phyloP scores from a whole-genome alignment of 2,113 vertebrate genomes.

The Gymnocephalus cernua region DNA sequence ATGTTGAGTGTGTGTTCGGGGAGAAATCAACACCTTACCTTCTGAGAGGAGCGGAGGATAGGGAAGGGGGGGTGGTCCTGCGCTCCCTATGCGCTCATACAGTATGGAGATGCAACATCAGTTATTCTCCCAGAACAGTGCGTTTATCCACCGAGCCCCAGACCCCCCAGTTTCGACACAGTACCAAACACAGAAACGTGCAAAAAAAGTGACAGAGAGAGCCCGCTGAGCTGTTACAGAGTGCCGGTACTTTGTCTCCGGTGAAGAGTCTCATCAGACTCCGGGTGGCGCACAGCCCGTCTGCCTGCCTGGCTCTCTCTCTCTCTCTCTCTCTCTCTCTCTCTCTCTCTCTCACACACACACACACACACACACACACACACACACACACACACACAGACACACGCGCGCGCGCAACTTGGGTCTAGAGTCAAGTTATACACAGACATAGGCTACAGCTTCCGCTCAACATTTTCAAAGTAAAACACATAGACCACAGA shows the following conservation, averaged over 20 bases:
- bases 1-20: neutral
- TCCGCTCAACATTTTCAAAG: slow-evolving; percentile 32
- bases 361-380: too few species aligned
- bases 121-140: slow-evolving; percentile 12
- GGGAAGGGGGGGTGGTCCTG: slow-evolving; percentile 35
- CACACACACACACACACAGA: too few species aligned
- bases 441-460: neutral
- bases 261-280: slow-evolving; percentile 29
- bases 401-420: slow-evolving; percentile 22
- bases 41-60: neutral
- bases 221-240: neutral
- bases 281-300: slow-evolving; percentile 17
- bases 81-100: slow-evolving; percentile 58
- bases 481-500: slow-evolving; percentile 15
- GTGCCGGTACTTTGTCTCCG: slow-evolving; percentile 10
- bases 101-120: slow-evolving; percentile 60
- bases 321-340: too few species aligned
- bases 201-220: neutral
- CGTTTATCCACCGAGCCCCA: neutral
- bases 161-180: neutral
- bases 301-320: slow-evolving; percentile 13
- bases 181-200: neutral
- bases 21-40: slow-evolving; percentile 67
- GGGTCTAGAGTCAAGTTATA: slow-evolving; percentile 29
- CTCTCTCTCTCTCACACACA: too few species aligned